Evolutionary conservation across 1,140 invertebrate species (phyloP), one percentile per base, ranked within the genome.

Genomic region (Drosophila murphyi): DNA sequence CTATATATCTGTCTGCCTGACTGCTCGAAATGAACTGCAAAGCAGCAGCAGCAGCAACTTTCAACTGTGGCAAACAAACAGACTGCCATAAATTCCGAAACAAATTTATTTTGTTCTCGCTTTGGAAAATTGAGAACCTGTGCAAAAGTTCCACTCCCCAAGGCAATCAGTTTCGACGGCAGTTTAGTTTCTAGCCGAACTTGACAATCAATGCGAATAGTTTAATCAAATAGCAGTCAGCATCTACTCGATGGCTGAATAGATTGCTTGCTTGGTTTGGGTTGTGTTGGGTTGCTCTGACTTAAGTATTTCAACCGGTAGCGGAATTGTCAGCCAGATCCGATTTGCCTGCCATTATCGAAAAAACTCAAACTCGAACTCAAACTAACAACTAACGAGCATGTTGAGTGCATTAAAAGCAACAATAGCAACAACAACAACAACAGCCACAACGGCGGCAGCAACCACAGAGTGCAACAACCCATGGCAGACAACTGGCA

Each of bases 141-240:
- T n/a, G 7, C 35, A 10, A 73, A 73, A 73, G n/a, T 73, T 55
- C 5, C 35, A 20, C 20, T 20, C 43, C 64, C 72, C 50, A 57
- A 48, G 62, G 76, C 76, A 78, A 78, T 78, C 76, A 76, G 67
- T 78, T 78, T 78, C 76, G 65, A 76, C 76, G 72, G 67, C 61
- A 76, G 72, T 76, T 78, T 78, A 76, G 61, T 75, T 77, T 76
- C n/a, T 34, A 54, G 51, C 54, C 48, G 28, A 76, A 65, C 76
- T 78, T 78, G 72, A 72, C 76, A 78, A 76, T 78, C 76, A 76
- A 76, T 76, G 55, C 72, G 50, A 78, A 78, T 76, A 78, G 72
- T 78, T 78, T 78, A 78, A 78, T 78, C 61, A 78, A 78, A 67
- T 78, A 43, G 29, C 28, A 70, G 31, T 28, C 41, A 39, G 7